phyloP scores from a whole-genome alignment of 1,140 invertebrate species.

The Drosophila chauvacae region DNA sequence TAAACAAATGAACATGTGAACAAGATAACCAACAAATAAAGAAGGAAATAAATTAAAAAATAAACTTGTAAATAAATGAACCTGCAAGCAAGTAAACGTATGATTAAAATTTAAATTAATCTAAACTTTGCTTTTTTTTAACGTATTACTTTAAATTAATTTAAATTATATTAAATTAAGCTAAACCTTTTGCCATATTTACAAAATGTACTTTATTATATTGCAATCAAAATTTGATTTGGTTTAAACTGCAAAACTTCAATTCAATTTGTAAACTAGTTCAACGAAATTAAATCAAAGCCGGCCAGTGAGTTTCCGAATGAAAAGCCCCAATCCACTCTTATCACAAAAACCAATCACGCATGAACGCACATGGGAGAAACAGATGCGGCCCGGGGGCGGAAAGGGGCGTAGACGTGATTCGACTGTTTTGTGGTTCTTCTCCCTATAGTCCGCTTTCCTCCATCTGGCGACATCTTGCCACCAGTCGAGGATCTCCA shows the following conservation, averaged over 20 bases:
- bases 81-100: neutral
- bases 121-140: neutral
- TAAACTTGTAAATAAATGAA: neutral
- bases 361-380: constrained; percentile 39
- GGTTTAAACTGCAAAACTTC: neutral
- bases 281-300: constrained; percentile 32
- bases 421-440: constrained; percentile 46
- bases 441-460: constrained; percentile 5
- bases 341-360: constrained; percentile 47
- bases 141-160: neutral
- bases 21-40: no score
- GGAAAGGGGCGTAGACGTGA: constrained; percentile 26
- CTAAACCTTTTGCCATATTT: neutral
- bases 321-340: constrained; percentile 16
- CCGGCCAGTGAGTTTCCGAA: constrained; percentile 28
- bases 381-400: constrained; percentile 16
- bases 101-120: no score
- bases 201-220: no score
- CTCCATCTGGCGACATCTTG: neutral
- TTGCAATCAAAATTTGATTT: constrained; percentile 1
- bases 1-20: neutral
- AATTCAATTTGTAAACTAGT: constrained; percentile 16
- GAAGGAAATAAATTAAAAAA: neutral
- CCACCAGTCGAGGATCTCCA: constrained; percentile 20
- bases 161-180: neutral